These are phyloP conservation scores for Podotricha telesiphe DNA, from an alignment of 2,888 invertebrate species.

Conservation along the genomic window DNA sequence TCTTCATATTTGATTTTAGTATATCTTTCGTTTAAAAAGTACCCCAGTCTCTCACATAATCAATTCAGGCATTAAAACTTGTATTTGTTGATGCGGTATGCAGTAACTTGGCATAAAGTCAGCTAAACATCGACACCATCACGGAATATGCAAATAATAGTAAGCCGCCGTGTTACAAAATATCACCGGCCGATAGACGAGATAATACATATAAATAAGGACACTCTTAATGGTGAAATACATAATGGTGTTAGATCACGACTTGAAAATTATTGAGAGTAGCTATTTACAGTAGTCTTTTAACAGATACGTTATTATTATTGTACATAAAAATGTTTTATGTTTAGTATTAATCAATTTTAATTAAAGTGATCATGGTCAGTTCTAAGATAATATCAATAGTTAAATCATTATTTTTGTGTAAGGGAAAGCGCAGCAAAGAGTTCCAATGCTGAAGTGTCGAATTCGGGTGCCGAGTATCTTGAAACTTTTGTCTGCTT, in stretches of 20 bases:
- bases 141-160: slow-evolving; percentile 77
- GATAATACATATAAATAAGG: slow-evolving; percentile 79
- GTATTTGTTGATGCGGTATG: slow-evolving; percentile 38
- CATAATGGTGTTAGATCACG: slow-evolving; percentile 76
- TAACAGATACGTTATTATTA: slow-evolving; percentile 48
- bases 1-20: not conserved
- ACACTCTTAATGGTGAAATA: slow-evolving; percentile 76
- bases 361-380: not conserved
- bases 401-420: too few relatives aligned
- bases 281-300: slow-evolving; percentile 65
- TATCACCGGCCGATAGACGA: slow-evolving; percentile 68
- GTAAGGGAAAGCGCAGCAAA: too few relatives aligned
- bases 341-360: too few relatives aligned
- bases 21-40: slow-evolving; percentile 31
- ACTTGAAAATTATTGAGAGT: slow-evolving; percentile 67
- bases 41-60: slow-evolving; percentile 27
- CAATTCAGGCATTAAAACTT: slow-evolving; percentile 32
- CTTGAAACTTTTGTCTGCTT: too few relatives aligned
- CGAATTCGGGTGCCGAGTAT: too few relatives aligned
- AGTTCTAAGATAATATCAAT: too few relatives aligned
- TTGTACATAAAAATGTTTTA: slow-evolving; percentile 20
- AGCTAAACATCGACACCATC: slow-evolving; percentile 58
- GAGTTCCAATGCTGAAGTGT: too few relatives aligned
- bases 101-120: slow-evolving; percentile 39
- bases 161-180: slow-evolving; percentile 73